These are phyloP conservation scores for Danio aesculapii DNA, from an alignment of 2,797 vertebrate genomes.

Conservation along the genomic window DNA sequence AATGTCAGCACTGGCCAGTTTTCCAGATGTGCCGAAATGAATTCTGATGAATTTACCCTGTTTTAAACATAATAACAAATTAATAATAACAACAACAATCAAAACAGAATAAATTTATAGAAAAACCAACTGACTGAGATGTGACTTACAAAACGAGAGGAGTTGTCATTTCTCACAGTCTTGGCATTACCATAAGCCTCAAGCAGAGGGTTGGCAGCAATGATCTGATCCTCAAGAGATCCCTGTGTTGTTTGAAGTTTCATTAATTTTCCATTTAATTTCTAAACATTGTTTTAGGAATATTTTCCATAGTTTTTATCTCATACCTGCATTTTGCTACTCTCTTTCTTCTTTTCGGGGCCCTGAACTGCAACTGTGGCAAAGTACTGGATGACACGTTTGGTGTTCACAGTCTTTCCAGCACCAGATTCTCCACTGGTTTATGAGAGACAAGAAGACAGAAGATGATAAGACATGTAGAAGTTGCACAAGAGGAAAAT, in stretches of 20 bases:
- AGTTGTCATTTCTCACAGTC: no score
- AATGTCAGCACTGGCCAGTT: constrained; percentile 62
- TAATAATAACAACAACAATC: background rate
- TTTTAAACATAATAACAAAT: background rate
- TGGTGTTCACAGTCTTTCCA: constrained; percentile 85
- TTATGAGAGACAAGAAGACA: background rate
- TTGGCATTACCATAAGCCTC: no score
- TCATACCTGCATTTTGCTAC: constrained; percentile 58
- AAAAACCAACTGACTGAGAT: no score
- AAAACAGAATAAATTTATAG: background rate
- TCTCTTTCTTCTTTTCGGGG: constrained; percentile 65
- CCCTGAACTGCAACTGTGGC: constrained; percentile 73
- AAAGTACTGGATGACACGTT: constrained; percentile 84
- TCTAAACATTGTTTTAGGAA: background rate
- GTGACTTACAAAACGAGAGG: no score
- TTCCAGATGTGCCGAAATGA: constrained; percentile 56
- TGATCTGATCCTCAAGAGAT: no score
- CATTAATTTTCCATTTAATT: no score
- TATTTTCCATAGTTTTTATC: background rate
- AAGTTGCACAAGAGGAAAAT: background rate
- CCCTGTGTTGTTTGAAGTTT: constrained; percentile 34
- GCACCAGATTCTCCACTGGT: constrained; percentile 81
- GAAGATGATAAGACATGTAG: background rate
- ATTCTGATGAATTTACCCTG: constrained; percentile 61
- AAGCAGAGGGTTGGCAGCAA: no score